phyloP scores from a whole-genome alignment of 2,797 vertebrate genomes.

The Delichon dasypus region DNA sequence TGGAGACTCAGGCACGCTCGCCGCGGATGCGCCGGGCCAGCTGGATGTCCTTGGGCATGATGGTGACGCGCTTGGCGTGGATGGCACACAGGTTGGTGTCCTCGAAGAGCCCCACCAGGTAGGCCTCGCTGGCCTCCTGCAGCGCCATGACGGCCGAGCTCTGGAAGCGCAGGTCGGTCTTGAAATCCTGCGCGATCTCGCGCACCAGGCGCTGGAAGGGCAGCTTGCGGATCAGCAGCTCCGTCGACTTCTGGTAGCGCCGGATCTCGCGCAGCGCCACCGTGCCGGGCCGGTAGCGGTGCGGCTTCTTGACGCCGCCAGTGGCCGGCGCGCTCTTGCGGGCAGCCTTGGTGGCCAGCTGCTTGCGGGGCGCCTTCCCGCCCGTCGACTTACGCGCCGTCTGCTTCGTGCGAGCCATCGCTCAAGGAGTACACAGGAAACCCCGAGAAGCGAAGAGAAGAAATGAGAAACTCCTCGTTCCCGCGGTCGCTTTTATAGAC shows the following conservation, averaged over 20 bases:
- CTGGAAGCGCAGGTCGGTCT: conserved; percentile 80
- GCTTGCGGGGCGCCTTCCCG: conserved; percentile 40
- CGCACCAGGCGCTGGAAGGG: conserved; percentile 80
- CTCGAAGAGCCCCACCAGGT: conserved; percentile 69
- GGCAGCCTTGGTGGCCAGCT: conserved; percentile 73
- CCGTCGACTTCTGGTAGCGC: conserved; percentile 81
- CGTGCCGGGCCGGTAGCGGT: conserved; percentile 83
- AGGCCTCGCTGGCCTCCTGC: conserved; percentile 89
- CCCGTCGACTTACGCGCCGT: not conserved
- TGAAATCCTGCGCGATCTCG: conserved; percentile 81
- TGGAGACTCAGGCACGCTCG: not conserved
- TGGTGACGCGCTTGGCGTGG: conserved; percentile 90
- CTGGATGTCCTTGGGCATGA: conserved; percentile 95
- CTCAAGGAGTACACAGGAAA: no score
- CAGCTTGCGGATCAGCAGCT: conserved; percentile 75
- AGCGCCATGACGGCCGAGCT: conserved; percentile 80
- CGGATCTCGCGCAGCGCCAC: conserved; percentile 79
- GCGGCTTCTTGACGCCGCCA: conserved; percentile 89
- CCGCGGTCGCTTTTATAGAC: fast-evolving
- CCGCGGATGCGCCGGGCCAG: conserved; percentile 75
- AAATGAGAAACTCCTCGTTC: fast-evolving
- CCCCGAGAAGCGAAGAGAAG: no score
- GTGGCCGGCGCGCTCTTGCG: conserved; percentile 90
- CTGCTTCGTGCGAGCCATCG: conserved; percentile 2
- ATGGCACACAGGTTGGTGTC: conserved; percentile 87